Evolutionary conservation across 2,797 vertebrate species (phyloP).

Genomic region (Acipenser ruthenus): DNA sequence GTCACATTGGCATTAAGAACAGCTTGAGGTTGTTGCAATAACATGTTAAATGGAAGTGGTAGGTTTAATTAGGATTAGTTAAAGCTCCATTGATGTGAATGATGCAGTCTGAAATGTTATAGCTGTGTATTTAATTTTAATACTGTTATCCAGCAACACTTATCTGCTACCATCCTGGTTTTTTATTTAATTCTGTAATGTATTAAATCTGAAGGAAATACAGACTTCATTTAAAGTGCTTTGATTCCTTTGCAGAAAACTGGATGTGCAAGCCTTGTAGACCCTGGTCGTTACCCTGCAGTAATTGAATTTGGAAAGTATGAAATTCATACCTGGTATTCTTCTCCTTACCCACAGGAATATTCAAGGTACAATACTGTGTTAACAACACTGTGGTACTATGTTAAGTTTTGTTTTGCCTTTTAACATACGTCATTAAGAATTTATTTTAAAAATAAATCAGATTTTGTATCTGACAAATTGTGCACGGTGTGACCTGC

Average conservation of each 20-base stretch:
- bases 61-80: too few species aligned
- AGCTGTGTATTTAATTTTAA: slow-evolving; percentile 5
- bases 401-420: background rate
- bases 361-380: slow-evolving; percentile 77
- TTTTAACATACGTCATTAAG: background rate
- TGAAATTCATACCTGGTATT: slow-evolving; percentile 97
- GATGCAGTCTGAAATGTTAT: background rate
- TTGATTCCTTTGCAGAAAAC: slow-evolving; percentile 65
- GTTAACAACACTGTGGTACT: slow-evolving; percentile 14
- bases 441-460: background rate
- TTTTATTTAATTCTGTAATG: slow-evolving; percentile 1
- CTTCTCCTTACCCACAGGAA: slow-evolving; percentile 96
- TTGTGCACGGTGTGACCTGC: too few species aligned
- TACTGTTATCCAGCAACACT: background rate
- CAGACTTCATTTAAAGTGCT: background rate
- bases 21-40: too few species aligned
- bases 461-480: background rate
- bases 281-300: slow-evolving; percentile 79
- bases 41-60: too few species aligned
- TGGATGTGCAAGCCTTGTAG: slow-evolving; percentile 66
- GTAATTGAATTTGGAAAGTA: slow-evolving; percentile 94
- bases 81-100: background rate
- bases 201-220: background rate
- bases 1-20: too few species aligned
- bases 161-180: background rate